Conservation (phyloP, 2,113 vertebrate species). For the Salvator merianae region DNA sequence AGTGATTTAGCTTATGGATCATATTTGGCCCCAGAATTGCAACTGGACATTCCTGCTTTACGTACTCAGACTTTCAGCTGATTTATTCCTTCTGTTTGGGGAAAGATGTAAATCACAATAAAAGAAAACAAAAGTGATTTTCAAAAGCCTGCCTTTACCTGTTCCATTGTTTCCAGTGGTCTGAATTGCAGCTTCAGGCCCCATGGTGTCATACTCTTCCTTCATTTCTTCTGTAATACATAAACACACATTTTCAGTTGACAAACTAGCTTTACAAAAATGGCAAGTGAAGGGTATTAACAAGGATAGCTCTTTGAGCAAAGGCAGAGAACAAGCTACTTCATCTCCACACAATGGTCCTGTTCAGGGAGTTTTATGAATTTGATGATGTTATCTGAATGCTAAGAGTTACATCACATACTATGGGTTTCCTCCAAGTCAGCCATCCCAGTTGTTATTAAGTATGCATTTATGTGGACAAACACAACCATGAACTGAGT, state of each 20-base stretch:
- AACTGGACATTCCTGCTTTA: too few species aligned
- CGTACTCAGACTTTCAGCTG: constrained; percentile 6
- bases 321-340: constrained; percentile 72
- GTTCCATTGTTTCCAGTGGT: constrained; percentile 90
- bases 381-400: constrained; percentile 77
- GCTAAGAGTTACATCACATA: background rate
- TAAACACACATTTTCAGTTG: constrained; percentile 69
- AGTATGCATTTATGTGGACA: background rate
- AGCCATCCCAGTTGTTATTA: background rate
- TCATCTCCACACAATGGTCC: constrained; percentile 74
- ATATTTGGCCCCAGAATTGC: too few species aligned
- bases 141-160: constrained; percentile 79
- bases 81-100: constrained; percentile 12
- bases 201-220: constrained; percentile 95
- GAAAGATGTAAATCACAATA: background rate
- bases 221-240: constrained; percentile 94
- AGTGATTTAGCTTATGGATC: too few species aligned
- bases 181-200: constrained; percentile 88
- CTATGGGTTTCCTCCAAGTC: background rate
- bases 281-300: constrained; percentile 63
- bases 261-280: constrained; percentile 58
- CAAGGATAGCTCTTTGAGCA: constrained; percentile 67
- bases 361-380: constrained; percentile 82
- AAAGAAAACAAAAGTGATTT: background rate
- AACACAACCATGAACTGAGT: background rate